Base-by-base conservation (phyloP, 2,797 vertebrate species). In the Clarias laeviceps region DNA sequence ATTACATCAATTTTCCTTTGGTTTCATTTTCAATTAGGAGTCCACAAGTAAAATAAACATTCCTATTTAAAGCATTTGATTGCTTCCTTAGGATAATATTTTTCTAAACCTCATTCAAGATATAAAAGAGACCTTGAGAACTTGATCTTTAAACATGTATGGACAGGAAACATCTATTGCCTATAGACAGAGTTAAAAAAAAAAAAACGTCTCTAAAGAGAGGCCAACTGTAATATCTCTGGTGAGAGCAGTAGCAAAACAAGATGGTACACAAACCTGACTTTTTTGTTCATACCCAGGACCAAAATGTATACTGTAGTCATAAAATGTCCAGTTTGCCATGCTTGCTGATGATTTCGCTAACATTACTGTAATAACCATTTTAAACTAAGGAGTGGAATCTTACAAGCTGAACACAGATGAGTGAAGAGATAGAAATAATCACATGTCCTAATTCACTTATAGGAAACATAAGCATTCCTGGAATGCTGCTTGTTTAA, bases 21-120 rank as follows among this genome's bases (percentile, higher is more conserved):
- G 69, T 86, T 86, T 82, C 65, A 69, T 82, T 72, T 86, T 82
- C 27, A 68, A 65, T 86, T 62, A 84, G 34, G 20, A 68, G 37
- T 73, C 66, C 32, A 1, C 50, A 37, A 80, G 54, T 82, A 72
- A 57, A 57, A 70, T 73, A 82, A 88, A 83, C 80, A 37, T 66
- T 6, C 34, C 24, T 29, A 61, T 29, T 37, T 82, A 4, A 22
- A 34, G 74, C 5, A 73, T 24, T 27, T 59, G 80, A 18, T n/a
- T 80, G 62, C 61, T 37, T 50, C 57, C 22, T 12, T 29, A 69
- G 45, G 45, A 66, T 32, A 77, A 56, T 68, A 56, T 77, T 79
- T 84, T 83, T 65, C n/a, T 40, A 61, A 66, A 29, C 9, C 74
- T 84, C 57, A 77, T 32, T 29, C 73, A 66, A 56, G 22, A 32